Evolutionary conservation across 2,113 vertebrate species (phyloP).

Genomic region (Chaetodon trifascialis): DNA sequence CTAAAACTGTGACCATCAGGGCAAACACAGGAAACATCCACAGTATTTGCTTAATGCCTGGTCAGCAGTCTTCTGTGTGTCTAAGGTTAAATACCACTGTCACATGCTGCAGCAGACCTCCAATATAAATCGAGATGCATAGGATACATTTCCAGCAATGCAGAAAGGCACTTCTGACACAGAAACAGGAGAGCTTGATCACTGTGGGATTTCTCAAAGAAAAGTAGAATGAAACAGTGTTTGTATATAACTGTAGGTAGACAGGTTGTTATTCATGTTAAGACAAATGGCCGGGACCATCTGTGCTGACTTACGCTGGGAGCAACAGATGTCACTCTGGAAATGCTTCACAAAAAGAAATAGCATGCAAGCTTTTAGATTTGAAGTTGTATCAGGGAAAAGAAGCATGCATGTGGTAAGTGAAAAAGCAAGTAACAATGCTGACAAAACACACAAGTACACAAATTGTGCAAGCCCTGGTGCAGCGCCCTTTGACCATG

Average conservation of each 20-base stretch:
- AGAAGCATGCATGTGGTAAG: neutral
- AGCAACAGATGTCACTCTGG: neutral
- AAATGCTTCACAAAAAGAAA: neutral
- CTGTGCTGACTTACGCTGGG: neutral
- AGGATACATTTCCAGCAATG: neutral
- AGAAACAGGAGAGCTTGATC: neutral
- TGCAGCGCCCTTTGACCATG: neutral
- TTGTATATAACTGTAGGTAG: neutral
- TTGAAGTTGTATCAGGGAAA: neutral
- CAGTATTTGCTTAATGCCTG: neutral
- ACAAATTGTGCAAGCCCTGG: neutral
- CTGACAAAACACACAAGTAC: slow-evolving; percentile 4
- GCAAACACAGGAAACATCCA: slow-evolving; percentile 14
- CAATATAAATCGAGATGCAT: neutral
- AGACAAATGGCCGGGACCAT: neutral
- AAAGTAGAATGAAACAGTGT: neutral
- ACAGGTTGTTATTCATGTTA: neutral
- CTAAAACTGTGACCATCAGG: neutral
- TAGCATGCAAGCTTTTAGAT: neutral
- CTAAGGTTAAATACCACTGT: slow-evolving; percentile 18
- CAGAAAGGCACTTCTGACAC: neutral
- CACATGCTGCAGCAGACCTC: slow-evolving; percentile 16
- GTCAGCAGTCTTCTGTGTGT: slow-evolving; percentile 19
- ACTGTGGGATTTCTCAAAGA: neutral
- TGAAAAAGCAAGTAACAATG: neutral